Evolutionary conservation across 2,888 invertebrate genomes (phyloP).

Genomic region (Pinctada fucata): DNA sequence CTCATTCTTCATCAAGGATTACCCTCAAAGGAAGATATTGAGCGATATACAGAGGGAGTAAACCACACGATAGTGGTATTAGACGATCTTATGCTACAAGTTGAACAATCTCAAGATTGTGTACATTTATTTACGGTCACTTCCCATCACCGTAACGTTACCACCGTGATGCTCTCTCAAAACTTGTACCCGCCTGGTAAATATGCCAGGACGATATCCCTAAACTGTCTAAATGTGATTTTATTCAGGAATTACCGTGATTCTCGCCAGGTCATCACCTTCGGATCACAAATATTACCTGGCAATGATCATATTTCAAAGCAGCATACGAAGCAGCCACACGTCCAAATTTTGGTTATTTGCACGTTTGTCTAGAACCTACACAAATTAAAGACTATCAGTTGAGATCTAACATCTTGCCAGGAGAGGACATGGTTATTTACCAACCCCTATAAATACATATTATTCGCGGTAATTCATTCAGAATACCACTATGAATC

Average conservation of each 20-base stretch:
- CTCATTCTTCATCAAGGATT: slow-evolving; percentile 20
- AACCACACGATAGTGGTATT: slow-evolving; percentile 29
- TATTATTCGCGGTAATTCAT: background rate
- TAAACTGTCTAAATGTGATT: slow-evolving; percentile 32
- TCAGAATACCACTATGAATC: background rate
- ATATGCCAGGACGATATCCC: slow-evolving; percentile 33
- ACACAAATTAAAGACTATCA: slow-evolving; percentile 48
- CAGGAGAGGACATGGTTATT: slow-evolving; percentile 24
- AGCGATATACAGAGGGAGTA: slow-evolving; percentile 13
- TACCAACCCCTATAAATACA: slow-evolving; percentile 4
- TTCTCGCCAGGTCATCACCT: slow-evolving; percentile 17
- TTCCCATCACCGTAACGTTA: slow-evolving; percentile 33
- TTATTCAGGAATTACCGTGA: slow-evolving; percentile 35
- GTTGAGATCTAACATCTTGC: slow-evolving; percentile 44
- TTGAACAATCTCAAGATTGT: slow-evolving; percentile 23
- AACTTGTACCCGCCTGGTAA: slow-evolving; percentile 33
- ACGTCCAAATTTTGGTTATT: slow-evolving; percentile 4
- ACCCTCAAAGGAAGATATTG: slow-evolving; percentile 22
- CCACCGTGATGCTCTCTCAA: slow-evolving; percentile 25
- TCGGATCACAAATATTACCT: slow-evolving; percentile 33
- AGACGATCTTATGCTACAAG: slow-evolving; percentile 28
- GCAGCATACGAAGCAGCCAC: slow-evolving; percentile 31
- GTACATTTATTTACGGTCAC: slow-evolving; percentile 27
- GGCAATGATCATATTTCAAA: slow-evolving; percentile 27
- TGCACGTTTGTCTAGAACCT: slow-evolving; percentile 33